These are phyloP conservation scores for Mastomys natalensis DNA, from an alignment of 2,113 vertebrate genomes.

Conservation along the genomic window DNA sequence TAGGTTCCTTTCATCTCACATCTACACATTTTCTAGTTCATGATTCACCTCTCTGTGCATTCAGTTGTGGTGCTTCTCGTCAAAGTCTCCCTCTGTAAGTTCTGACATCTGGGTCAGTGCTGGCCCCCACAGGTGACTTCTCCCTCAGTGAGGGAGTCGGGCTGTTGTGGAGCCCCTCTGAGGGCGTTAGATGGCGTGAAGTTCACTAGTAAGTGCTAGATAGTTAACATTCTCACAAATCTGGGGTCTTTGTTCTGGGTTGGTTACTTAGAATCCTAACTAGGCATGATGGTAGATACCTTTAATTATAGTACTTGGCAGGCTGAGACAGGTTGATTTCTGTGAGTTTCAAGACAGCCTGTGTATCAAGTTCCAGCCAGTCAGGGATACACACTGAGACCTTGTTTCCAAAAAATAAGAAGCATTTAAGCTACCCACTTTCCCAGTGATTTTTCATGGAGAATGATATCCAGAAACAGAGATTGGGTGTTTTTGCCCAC, in stretches of 20 bases:
- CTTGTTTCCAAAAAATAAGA: background rate
- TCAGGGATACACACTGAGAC: background rate
- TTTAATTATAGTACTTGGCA: background rate
- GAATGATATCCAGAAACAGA: fast-evolving
- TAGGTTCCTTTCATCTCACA: fast-evolving
- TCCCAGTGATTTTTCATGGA: fast-evolving
- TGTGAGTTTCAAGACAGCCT: background rate
- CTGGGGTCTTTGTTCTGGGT: fast-evolving
- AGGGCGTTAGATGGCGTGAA: fast-evolving
- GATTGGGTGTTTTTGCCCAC: no score
- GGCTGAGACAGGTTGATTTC: background rate
- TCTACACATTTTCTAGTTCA: background rate
- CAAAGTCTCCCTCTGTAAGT: background rate
- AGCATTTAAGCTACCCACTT: fast-evolving
- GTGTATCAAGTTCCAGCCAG: background rate
- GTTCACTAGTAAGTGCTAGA: background rate
- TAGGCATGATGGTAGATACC: background rate
- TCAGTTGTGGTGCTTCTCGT: no score
- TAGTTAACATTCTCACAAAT: no score
- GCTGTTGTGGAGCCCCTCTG: background rate
- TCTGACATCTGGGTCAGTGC: background rate
- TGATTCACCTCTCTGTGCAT: background rate
- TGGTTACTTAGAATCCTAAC: background rate
- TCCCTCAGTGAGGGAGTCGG: background rate
- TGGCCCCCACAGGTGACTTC: fast-evolving